Conservation (phyloP, 2,113 vertebrate genomes). For the Serinus canaria region DNA sequence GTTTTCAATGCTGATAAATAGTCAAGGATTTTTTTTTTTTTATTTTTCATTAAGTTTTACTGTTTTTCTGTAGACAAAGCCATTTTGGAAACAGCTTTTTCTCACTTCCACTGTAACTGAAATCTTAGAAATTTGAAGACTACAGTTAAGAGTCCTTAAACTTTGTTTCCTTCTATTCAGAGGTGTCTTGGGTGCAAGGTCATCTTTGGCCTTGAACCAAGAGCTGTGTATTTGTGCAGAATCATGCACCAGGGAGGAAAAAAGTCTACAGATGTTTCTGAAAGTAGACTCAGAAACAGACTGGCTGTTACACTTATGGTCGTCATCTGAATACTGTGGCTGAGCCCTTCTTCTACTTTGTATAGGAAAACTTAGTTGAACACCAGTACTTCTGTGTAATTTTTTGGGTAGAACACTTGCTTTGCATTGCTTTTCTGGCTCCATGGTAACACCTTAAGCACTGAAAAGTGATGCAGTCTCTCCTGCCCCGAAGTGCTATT, state of each 20-base stretch:
- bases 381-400: background rate
- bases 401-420: background rate
- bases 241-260: background rate
- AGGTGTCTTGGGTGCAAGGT: background rate
- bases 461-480: background rate
- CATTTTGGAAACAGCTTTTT: conserved; percentile 7
- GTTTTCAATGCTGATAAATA: conserved; percentile 17
- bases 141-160: background rate
- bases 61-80: conserved; percentile 10
- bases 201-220: background rate
- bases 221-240: background rate
- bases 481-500: background rate
- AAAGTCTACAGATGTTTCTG: background rate
- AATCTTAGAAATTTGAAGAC: background rate
- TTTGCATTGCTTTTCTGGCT: background rate
- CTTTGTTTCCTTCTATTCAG: background rate
- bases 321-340: background rate
- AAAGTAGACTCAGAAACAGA: background rate
- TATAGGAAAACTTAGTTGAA: background rate
- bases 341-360: background rate
- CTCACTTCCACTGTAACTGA: background rate
- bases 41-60: background rate
- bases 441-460: background rate
- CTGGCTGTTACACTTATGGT: background rate
- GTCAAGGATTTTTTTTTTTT: background rate